Conservation (phyloP, 2,888 invertebrate species). For the Thecocarcelia acutangulata region DNA sequence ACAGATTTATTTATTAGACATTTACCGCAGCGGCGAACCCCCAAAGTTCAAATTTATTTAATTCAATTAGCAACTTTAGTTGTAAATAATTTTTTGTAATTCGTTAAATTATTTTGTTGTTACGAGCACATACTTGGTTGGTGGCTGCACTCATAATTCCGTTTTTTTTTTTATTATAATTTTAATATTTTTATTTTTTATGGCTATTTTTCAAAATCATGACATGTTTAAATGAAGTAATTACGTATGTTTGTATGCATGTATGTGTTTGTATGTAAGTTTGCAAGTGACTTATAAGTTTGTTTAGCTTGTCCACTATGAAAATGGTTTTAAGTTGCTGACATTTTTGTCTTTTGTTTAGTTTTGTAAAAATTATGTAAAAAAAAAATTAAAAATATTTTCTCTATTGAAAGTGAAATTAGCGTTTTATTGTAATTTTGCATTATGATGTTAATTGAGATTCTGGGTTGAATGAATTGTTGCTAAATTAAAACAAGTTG, state of each 20-base stretch:
- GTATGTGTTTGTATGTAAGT: too few relatives aligned
- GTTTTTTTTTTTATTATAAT: slow-evolving; percentile 19
- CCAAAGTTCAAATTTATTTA: slow-evolving; percentile 68
- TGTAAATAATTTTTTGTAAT: not conserved
- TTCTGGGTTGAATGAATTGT: slow-evolving; percentile 53
- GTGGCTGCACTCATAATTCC: not conserved
- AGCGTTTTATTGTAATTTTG: slow-evolving; percentile 22
- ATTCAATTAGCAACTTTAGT: slow-evolving; percentile 59
- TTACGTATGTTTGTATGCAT: slow-evolving; percentile 1
- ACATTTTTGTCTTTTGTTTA: not conserved
- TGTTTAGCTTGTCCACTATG: slow-evolving; percentile 19
- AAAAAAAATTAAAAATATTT: slow-evolving; percentile 9
- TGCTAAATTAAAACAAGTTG: slow-evolving; percentile 21
- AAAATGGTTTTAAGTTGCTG: slow-evolving; percentile 17
- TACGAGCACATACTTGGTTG: too few relatives aligned
- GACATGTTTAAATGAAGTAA: slow-evolving; percentile 55
- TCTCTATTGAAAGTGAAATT: slow-evolving; percentile 60
- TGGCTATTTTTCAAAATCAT: slow-evolving; percentile 17
- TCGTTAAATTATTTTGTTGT: slow-evolving; percentile 26
- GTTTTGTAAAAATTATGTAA: slow-evolving; percentile 37
- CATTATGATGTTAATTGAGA: slow-evolving; percentile 44
- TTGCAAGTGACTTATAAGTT: not conserved
- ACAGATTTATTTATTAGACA: not conserved
- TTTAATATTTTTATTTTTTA: slow-evolving; percentile 11
- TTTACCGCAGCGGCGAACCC: slow-evolving; percentile 29